These are phyloP conservation scores for Emmelina monodactyla DNA, from an alignment of 2,888 invertebrate species.

Conservation along the genomic window DNA sequence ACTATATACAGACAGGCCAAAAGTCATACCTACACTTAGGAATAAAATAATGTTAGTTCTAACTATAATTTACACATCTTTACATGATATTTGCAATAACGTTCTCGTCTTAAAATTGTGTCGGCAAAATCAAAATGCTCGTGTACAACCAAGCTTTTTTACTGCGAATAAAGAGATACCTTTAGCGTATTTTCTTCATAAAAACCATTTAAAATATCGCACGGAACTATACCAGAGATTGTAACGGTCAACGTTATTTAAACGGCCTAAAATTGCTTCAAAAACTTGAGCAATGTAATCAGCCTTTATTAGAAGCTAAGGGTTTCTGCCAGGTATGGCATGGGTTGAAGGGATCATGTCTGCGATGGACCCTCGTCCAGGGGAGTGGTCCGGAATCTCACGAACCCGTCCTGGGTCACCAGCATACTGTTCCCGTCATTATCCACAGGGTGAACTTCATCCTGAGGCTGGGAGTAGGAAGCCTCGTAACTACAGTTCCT, in stretches of 20 bases:
- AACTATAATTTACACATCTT: slow-evolving; percentile 51
- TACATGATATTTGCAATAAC: slow-evolving; percentile 21
- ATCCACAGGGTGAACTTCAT: slow-evolving; percentile 53
- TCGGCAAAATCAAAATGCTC: not conserved
- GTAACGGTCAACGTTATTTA: not conserved
- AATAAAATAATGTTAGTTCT: slow-evolving; percentile 28
- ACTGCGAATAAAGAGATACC: no score
- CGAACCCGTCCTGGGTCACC: slow-evolving; percentile 90
- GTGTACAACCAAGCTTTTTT: no score
- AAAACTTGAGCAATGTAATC: slow-evolving; percentile 10
- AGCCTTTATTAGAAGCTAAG: slow-evolving; percentile 40
- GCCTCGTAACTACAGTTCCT: slow-evolving; percentile 56
- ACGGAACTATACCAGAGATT: no score
- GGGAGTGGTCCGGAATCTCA: slow-evolving; percentile 78
- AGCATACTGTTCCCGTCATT: slow-evolving; percentile 76
- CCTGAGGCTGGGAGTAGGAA: slow-evolving; percentile 64
- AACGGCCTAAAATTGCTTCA: not conserved
- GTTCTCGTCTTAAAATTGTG: not conserved
- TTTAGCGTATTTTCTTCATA: no score
- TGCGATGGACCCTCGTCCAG: slow-evolving; percentile 61
- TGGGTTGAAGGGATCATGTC: slow-evolving; percentile 54
- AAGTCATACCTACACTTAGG: slow-evolving; percentile 27
- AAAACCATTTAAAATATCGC: no score
- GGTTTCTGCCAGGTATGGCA: slow-evolving; percentile 43
- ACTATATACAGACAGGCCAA: slow-evolving; percentile 50